These are phyloP conservation scores for Chaetorhynchus papuensis DNA, from an alignment of 2,113 vertebrate species.

Conservation along the genomic window DNA sequence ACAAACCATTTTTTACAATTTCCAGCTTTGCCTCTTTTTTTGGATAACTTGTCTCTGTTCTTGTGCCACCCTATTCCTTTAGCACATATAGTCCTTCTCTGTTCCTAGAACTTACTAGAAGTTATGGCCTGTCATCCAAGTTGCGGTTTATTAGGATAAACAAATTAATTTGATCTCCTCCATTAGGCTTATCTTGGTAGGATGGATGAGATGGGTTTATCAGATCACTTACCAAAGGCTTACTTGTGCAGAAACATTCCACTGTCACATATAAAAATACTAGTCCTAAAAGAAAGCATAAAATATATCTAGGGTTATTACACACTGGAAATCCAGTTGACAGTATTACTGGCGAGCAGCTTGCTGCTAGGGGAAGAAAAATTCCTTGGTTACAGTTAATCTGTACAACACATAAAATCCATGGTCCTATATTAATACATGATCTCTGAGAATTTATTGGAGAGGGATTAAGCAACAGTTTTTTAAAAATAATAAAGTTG, in stretches of 20 bases:
- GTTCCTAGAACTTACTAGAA: neutral
- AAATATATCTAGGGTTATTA: neutral
- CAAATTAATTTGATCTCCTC: neutral
- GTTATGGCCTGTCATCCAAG: neutral
- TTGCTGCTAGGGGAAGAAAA: neutral
- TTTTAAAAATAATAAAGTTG: neutral
- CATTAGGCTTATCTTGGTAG: neutral
- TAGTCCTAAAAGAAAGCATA: neutral
- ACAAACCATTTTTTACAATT: neutral
- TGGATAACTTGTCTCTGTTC: neutral
- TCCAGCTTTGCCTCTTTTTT: neutral
- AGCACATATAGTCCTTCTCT: neutral
- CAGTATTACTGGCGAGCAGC: neutral
- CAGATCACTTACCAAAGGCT: neutral
- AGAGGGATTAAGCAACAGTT: neutral
- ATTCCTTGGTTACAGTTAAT: neutral
- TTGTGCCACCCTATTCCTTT: neutral
- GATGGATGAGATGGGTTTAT: neutral
- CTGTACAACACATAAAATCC: neutral
- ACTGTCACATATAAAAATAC: neutral
- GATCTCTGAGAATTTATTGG: neutral
- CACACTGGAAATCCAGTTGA: neutral
- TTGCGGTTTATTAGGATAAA: neutral
- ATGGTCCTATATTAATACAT: neutral
- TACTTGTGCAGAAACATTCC: neutral